Percentiles rank a stretch among this genome's conserved stretches.
These are phyloP conservation scores for Galagoides demidoff DNA, from an alignment of 2,797 vertebrate species.

Conservation along the genomic window DNA sequence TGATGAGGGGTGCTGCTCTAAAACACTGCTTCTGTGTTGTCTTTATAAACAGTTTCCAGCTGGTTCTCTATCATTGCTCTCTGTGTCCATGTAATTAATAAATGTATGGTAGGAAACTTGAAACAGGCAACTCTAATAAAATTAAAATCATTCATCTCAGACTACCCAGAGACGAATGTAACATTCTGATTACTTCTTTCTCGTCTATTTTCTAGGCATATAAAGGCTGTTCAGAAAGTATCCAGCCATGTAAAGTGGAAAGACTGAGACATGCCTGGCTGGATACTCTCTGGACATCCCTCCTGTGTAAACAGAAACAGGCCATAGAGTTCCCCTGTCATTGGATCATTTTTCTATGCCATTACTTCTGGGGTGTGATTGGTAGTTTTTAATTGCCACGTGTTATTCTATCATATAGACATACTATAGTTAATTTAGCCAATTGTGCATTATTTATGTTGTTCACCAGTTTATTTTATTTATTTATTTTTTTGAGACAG, in stretches of 20 bases:
- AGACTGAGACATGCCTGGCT: no score
- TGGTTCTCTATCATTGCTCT: background rate
- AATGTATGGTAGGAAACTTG: conserved; percentile 19
- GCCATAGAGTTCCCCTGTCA: background rate
- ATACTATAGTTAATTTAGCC: background rate
- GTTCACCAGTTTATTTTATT: background rate
- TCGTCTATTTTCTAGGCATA: background rate
- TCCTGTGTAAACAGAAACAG: background rate
- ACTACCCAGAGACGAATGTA: background rate
- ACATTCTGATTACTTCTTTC: conserved; percentile 35
- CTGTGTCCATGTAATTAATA: background rate
- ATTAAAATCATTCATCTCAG: conserved; percentile 45
- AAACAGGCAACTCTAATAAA: conserved; percentile 23
- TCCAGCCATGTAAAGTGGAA: no score
- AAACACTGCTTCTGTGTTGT: background rate
- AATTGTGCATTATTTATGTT: background rate
- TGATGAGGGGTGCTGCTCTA: background rate
- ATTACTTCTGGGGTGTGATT: background rate
- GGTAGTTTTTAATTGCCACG: background rate
- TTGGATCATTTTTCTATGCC: background rate
- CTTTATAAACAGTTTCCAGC: background rate
- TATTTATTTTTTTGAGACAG: no score
- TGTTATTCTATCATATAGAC: background rate
- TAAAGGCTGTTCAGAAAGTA: background rate
- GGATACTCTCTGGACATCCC: no score